Conservation (phyloP, 2,113 vertebrate genomes). For the Heterocephalus glaber region DNA sequence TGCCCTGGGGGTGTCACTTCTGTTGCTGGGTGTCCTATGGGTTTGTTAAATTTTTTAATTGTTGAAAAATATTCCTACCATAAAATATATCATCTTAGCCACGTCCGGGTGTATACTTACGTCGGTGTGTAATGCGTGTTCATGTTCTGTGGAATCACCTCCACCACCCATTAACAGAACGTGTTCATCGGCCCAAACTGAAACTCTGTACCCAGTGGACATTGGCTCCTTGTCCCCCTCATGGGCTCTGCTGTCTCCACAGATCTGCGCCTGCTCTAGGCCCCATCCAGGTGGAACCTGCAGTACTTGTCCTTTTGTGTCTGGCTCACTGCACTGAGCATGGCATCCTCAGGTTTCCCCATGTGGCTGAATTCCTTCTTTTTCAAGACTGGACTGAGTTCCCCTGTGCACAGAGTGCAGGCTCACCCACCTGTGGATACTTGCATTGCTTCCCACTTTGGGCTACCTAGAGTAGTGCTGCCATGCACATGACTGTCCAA, state of each 20-base stretch:
- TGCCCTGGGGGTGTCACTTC: accelerated
- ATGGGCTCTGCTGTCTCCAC: background rate
- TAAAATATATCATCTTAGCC: background rate
- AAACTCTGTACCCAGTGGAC: background rate
- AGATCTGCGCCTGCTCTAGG: background rate
- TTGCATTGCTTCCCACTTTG: background rate
- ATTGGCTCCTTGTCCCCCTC: accelerated
- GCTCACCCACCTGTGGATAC: accelerated
- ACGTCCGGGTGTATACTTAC: background rate
- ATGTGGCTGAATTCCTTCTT: background rate
- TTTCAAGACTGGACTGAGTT: background rate
- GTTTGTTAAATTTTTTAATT: background rate
- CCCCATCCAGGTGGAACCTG: accelerated
- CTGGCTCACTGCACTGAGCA: background rate
- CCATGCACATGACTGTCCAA: background rate
- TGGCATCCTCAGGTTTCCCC: background rate
- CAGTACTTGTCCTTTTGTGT: too few relatives aligned
- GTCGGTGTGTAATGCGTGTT: background rate
- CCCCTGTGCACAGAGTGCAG: too few relatives aligned
- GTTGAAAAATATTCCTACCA: background rate
- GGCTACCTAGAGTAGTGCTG: background rate
- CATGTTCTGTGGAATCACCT: accelerated
- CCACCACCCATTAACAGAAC: background rate
- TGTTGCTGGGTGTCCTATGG: too few relatives aligned
- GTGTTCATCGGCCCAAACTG: background rate